These are phyloP conservation scores for Panthera leo DNA, from an alignment of 2,113 vertebrate genomes.

Conservation along the genomic window DNA sequence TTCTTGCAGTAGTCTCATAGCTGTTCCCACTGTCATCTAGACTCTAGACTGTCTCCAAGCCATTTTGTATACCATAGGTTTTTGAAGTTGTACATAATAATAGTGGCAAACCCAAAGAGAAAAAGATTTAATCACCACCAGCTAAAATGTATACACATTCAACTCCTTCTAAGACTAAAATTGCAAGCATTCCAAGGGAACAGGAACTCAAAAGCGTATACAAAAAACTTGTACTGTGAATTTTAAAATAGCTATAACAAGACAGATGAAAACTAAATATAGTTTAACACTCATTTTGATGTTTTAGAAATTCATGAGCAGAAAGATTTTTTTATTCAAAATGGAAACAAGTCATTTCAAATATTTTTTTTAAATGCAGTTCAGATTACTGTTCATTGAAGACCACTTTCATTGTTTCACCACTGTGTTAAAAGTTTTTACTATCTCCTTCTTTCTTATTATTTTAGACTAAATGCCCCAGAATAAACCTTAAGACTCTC, in stretches of 20 bases:
- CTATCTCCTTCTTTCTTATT: neutral
- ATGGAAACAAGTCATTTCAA: constrained; percentile 49
- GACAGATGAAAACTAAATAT: constrained; percentile 71
- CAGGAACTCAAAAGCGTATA: neutral
- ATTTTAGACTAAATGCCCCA: neutral
- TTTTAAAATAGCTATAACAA: constrained; percentile 65
- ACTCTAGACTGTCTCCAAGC: neutral
- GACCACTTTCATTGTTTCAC: neutral
- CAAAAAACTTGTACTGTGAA: neutral
- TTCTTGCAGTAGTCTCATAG: neutral
- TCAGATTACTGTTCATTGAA: constrained; percentile 33
- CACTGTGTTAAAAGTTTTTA: neutral
- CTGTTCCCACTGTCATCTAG: neutral
- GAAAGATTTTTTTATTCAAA: constrained; percentile 57
- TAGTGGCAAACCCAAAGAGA: neutral
- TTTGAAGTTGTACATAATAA: neutral
- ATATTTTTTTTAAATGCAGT: neutral
- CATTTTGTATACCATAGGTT: neutral
- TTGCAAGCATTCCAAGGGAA: neutral
- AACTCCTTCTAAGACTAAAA: constrained; percentile 21
- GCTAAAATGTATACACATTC: constrained; percentile 3
- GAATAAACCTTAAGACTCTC: neutral
- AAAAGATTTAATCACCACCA: neutral
- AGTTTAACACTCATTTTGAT: constrained; percentile 51
- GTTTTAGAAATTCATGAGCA: constrained; percentile 56